phyloP scores from a whole-genome alignment of 1,140 invertebrate species.

The Globodera ellingtonae region DNA sequence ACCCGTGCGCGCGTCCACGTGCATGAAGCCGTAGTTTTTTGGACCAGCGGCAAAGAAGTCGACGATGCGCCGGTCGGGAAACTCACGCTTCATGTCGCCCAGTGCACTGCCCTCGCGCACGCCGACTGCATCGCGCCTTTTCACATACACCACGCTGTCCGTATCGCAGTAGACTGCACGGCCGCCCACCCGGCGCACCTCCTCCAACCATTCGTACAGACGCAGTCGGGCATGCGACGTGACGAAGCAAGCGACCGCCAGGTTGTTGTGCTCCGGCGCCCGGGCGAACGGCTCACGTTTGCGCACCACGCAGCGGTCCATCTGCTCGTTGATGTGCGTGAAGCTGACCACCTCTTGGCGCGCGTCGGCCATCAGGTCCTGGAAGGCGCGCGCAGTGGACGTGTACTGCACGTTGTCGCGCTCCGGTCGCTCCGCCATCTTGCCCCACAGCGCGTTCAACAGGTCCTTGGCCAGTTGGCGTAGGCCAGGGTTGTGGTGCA shows the following conservation, averaged over 20 bases:
- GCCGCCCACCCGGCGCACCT: conserved; percentile 9
- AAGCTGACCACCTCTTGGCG: conserved; percentile 22
- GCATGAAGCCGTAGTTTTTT: conserved; percentile 32
- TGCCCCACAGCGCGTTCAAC: conserved; percentile 32
- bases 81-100: conserved; percentile 27
- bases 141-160: conserved; percentile 13
- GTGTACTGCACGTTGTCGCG: conserved; percentile 15
- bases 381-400: not conserved
- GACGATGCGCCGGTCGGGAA: conserved; percentile 23
- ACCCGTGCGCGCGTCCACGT: conserved; percentile 18
- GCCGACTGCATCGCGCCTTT: not conserved
- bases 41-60: conserved; percentile 28
- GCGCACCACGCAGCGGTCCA: conserved; percentile 9
- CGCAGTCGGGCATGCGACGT: conserved; percentile 12
- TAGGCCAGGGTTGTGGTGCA: conserved; percentile 25
- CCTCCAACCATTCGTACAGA: conserved; percentile 25
- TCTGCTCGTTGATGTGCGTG: conserved; percentile 16
- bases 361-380: conserved; percentile 17
- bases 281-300: conserved; percentile 6
- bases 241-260: conserved; percentile 27
- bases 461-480: conserved; percentile 21
- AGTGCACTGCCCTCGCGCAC: conserved; percentile 23
- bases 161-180: conserved; percentile 18
- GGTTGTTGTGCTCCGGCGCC: conserved; percentile 25
- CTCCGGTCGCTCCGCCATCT: conserved; percentile 21